Conservation (phyloP, 2,113 vertebrate genomes). For the Anhinga rufa region DNA sequence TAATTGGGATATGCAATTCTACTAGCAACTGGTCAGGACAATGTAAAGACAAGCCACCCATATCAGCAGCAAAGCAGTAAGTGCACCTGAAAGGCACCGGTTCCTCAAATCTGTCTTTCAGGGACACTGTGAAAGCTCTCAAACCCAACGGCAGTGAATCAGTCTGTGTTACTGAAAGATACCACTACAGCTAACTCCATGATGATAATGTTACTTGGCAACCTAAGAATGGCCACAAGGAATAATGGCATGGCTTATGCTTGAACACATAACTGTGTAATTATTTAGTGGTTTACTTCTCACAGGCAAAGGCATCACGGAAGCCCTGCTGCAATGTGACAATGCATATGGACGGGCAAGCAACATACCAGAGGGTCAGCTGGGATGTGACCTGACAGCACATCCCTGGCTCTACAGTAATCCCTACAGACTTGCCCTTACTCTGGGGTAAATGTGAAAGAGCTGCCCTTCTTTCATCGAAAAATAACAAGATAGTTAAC, state of each 20-base stretch:
- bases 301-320: background rate
- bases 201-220: background rate
- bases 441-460: background rate
- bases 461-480: background rate
- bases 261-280: background rate
- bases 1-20: background rate
- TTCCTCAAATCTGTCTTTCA: background rate
- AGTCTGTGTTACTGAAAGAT: background rate
- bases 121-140: background rate
- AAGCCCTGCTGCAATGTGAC: background rate
- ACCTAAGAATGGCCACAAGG: background rate
- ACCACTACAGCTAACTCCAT: background rate
- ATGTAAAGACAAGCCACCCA: background rate
- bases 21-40: background rate
- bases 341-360: rapidly evolving
- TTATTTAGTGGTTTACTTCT: background rate
- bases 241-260: rapidly evolving
- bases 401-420: background rate
- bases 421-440: background rate
- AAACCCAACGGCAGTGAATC: background rate
- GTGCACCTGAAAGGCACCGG: background rate
- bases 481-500: background rate
- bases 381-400: background rate
- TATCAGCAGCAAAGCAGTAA: background rate
- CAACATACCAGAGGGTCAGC: background rate